Percentiles rank a stretch among this genome's conserved stretches.
phyloP scores from a whole-genome alignment of 2,797 vertebrate genomes.

The Rhabdomys pumilio region DNA sequence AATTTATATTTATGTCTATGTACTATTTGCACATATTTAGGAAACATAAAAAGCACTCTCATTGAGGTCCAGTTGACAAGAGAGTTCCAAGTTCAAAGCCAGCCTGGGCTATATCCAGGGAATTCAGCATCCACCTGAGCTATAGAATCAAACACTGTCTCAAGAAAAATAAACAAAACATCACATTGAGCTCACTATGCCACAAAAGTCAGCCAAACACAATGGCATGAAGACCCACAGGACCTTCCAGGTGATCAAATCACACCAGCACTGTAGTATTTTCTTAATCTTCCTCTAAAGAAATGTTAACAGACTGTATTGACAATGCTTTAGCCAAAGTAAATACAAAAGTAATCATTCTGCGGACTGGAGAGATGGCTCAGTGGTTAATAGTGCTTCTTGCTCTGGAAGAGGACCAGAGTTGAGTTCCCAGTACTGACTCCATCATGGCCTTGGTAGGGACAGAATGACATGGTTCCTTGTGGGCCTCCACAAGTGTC shows the following conservation, averaged over 20 bases:
- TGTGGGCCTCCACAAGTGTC: no score
- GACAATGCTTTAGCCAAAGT: slow-evolving; percentile 28
- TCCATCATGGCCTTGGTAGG: no score
- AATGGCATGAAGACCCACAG: neutral
- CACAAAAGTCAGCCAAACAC: slow-evolving; percentile 30
- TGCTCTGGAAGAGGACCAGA: neutral
- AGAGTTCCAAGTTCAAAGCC: neutral
- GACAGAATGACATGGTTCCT: no score
- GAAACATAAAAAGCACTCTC: neutral
- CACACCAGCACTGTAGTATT: neutral
- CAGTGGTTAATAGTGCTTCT: neutral
- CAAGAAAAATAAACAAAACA: neutral
- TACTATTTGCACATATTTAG: neutral
- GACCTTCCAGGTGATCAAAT: neutral
- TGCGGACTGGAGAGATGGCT: neutral
- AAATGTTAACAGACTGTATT: slow-evolving; percentile 19
- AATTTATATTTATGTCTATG: neutral
- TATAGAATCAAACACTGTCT: no score
- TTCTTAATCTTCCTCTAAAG: neutral
- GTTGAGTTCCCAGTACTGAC: no score
- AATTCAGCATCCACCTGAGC: neutral
- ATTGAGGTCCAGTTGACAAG: neutral
- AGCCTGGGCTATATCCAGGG: neutral
- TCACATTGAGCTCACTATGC: neutral
- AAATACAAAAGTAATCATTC: neutral